Conservation (phyloP, 2,888 invertebrate species). For the Agonopterix subpropinquella region DNA sequence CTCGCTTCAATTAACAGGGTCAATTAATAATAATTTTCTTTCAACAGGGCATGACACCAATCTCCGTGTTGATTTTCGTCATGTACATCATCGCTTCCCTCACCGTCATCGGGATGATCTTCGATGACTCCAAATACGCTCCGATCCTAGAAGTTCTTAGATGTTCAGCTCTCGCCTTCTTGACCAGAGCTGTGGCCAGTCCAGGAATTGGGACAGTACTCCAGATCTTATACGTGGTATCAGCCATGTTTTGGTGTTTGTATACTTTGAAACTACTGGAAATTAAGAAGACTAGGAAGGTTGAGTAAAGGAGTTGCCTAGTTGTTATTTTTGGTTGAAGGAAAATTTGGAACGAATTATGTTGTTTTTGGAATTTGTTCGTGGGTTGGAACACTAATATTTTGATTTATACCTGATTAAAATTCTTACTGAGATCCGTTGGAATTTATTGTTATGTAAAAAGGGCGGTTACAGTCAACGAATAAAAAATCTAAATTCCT, state of each 20-base stretch:
- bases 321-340: no score
- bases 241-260: conserved; percentile 79
- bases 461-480: no score
- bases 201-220: conserved; percentile 53
- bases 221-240: conserved; percentile 74
- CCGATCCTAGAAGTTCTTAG: conserved; percentile 78
- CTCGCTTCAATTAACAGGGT: no score
- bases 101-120: conserved; percentile 81
- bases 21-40: conserved; percentile 5
- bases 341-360: no score
- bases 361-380: no score
- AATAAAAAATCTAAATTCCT: no score
- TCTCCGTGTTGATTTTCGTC: conserved; percentile 75
- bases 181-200: conserved; percentile 53
- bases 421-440: no score
- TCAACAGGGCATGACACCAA: conserved; percentile 78
- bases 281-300: conserved; percentile 56
- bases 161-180: conserved; percentile 77
- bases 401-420: no score
- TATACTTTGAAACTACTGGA: conserved; percentile 75
- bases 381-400: no score
- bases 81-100: conserved; percentile 80
- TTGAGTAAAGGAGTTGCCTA: conserved; percentile 20
- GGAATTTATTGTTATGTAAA: no score
- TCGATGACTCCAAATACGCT: conserved; percentile 79